These are phyloP conservation scores for Nerophis lumbriciformis DNA, from an alignment of 2,113 vertebrate species.

Conservation along the genomic window DNA sequence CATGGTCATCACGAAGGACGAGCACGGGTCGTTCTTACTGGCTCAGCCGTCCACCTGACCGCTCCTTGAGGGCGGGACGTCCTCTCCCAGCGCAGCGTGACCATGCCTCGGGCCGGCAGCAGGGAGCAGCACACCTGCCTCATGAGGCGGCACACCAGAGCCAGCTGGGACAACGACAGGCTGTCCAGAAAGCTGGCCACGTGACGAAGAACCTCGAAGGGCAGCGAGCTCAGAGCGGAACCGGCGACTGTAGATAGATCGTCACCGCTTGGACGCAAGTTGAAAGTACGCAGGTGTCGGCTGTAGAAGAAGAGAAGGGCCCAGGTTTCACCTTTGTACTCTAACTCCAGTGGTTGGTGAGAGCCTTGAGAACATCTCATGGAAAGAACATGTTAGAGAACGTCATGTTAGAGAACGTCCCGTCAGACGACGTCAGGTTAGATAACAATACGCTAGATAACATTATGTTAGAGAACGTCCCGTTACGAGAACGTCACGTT, in stretches of 20 bases:
- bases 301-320: conserved; percentile 16
- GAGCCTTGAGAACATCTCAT: no score
- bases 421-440: no score
- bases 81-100: conserved; percentile 85
- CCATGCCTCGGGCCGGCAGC: conserved; percentile 93
- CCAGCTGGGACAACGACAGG: conserved; percentile 87
- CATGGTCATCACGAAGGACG: no score
- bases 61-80: conserved; percentile 77
- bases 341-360: no score
- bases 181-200: conserved; percentile 89
- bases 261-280: conserved; percentile 77
- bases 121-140: conserved; percentile 85
- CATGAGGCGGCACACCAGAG: conserved; percentile 86
- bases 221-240: conserved; percentile 75
- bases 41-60: conserved; percentile 79
- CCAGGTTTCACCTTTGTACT: no score
- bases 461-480: no score
- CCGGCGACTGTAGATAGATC: conserved; percentile 23
- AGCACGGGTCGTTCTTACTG: no score
- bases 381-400: no score
- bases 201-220: conserved; percentile 87
- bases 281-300: conserved; percentile 82
- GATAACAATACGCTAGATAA: no score
- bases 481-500: no score
- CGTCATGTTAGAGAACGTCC: no score